Base-by-base conservation (phyloP, 1,140 invertebrate genomes). In the Thalassaphorura encarpata region DNA sequence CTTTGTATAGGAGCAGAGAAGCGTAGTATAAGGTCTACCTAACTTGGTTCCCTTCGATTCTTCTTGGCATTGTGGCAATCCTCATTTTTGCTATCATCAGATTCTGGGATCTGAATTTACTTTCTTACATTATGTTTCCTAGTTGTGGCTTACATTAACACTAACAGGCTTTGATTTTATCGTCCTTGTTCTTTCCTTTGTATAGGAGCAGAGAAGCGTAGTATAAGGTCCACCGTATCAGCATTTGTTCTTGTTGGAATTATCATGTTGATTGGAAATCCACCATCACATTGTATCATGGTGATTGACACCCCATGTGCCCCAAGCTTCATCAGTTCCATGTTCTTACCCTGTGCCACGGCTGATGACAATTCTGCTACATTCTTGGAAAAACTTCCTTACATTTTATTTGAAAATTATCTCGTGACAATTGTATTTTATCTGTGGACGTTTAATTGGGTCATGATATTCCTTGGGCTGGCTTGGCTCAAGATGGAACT, bases 371-470 rank as follows among this genome's bases (percentile, higher is more conserved):
- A 36, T 15, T 51, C 48, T 5, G 26, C 28, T 31, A 31, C 50
- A 24, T 19, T 40, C 8, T 16, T 18, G 3, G 4, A 41, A 3
- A 52, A 52, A 42, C 5, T 52, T 23, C 50, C 50, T 13, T 41
- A 40, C 15, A 42, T 52, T n/a, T 39, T 52, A 11, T 19, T 52
- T 19, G 50, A 52, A 21, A 52, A 52, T 29, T 40, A 23, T 27
- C 8, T 42, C 21, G 26, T 52, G 3, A 52, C 29, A 23, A 28
- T 24, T 16, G 29, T 52, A 36, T 27, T 52, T 16, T 18, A 40
- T 16, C 4, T 31, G 18, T 21, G 18, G 15, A 52, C 50, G 3
- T 52, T 52, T 28, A 52, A 52, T 21, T 52, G 50, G 50, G 23
- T 36, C 3, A n/a, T 52, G 31, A 40, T 52, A 27, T 52, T 40